Percentiles rank a stretch among this genome's conserved stretches.
Evolutionary conservation across 2,113 vertebrate genomes (phyloP).

Genomic region (Butorides virescens): DNA sequence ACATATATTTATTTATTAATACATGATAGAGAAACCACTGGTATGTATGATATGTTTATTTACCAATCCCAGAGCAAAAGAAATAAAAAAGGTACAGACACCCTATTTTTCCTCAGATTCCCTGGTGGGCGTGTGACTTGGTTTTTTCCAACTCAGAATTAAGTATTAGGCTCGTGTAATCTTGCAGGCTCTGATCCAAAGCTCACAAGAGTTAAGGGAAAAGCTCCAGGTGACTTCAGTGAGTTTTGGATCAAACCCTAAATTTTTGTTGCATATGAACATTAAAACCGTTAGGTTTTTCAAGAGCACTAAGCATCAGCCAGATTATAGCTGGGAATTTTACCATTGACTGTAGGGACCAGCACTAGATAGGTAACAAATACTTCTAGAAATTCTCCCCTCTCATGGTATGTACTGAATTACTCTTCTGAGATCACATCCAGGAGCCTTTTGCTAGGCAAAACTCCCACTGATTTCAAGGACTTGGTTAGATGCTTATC

Average conservation of each 20-base stretch:
- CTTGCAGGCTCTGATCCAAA: conserved; percentile 54
- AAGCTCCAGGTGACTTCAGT: conserved; percentile 60
- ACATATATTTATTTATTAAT: not conserved
- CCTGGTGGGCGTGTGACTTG: conserved; percentile 4
- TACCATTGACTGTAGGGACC: not conserved
- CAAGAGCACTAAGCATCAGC: not conserved
- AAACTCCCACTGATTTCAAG: conserved; percentile 44
- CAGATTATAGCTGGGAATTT: conserved; percentile 7
- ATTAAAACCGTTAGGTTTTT: conserved; percentile 36
- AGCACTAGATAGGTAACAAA: not conserved
- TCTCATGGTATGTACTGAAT: not conserved
- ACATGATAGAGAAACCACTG: not conserved
- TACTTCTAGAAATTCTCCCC: not conserved
- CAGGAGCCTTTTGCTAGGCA: conserved; percentile 33
- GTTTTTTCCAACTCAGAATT: conserved; percentile 36
- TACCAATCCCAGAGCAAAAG: not conserved
- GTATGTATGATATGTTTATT: not conserved
- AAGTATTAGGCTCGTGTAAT: conserved; percentile 19
- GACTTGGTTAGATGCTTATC: conserved; percentile 56
- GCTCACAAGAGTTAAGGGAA: conserved; percentile 53
- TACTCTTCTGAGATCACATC: conserved; percentile 4
- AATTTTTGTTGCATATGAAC: conserved; percentile 54
- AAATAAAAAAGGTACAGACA: not conserved
- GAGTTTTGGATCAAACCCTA: conserved; percentile 55
- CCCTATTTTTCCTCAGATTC: not conserved